Base-by-base conservation (phyloP, 2,113 vertebrate species). In the Thalassoma bifasciatum region DNA sequence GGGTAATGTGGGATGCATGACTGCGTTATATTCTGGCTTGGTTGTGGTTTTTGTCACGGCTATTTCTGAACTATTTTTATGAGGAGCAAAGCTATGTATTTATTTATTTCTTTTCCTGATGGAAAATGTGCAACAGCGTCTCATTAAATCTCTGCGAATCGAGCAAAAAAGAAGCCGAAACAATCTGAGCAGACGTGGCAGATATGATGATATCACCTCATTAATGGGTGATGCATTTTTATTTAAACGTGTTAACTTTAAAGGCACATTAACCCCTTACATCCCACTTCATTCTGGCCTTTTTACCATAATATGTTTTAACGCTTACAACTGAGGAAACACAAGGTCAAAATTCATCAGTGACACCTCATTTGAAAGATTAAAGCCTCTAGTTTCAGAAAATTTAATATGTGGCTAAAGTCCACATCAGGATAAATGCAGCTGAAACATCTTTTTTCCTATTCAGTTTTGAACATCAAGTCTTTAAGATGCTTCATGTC, bases 51-150 rank as follows among this genome's bases (percentile, higher is more conserved):
- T 80, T 81, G 75, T 87, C 75, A 54, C 34, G 23, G 75, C 66
- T 75, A 81, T 89, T 91, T 63, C 66, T 56, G 66, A 83, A 57
- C 9, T 50, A 72, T 88, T 91, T 46, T 88, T 85, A 90, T 83
- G 62, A 38, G 84, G 74, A 84, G 87, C 34, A 82, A 86, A 86
- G 68, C 74, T 80, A 47, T 68, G 61, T 83, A 82, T 90, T 82
- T 86, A 69, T 85, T 82, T 77, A 52, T 83, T 86, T 77, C 10
- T 62, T 64, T 66, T 46, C 40, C 30, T 38, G 46, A 75, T 57
- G 77, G 80, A 79, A 89, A 88, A 81, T 40, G 24, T 79, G 56
- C 71, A 71, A 66, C 69, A 49, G 62, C 24, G 64, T 67, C 34
- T 50, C 56, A 81, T 75, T 77, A 82, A 81, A 72, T 34, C 17